Percentiles rank a stretch among this genome's conserved stretches.
phyloP scores from a whole-genome alignment of 2,797 vertebrate genomes.

The Paramormyrops hopkinsi region DNA sequence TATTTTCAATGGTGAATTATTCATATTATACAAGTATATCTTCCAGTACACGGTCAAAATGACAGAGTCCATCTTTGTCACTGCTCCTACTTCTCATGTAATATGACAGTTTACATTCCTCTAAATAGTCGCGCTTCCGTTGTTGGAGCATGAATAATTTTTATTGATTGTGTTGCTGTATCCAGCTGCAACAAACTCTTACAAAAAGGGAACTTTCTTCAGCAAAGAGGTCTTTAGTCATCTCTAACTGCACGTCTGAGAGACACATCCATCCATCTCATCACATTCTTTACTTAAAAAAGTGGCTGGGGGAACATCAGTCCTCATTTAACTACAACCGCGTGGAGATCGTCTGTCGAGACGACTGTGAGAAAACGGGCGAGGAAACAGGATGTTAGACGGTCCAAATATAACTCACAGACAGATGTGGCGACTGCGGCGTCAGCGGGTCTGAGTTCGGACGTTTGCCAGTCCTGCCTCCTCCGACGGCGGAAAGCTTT shows the following conservation, averaged over 20 bases:
- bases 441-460: background rate
- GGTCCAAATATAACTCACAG: conserved; percentile 28
- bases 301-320: background rate
- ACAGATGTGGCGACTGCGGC: conserved; percentile 20
- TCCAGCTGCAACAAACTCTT: conserved; percentile 4
- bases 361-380: background rate
- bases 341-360: background rate
- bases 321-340: background rate
- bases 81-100: conserved; percentile 14
- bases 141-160: conserved; percentile 11
- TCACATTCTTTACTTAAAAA: background rate
- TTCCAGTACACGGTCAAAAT: conserved; percentile 19
- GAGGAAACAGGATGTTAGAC: background rate
- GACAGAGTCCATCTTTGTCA: conserved; percentile 16
- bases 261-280: background rate
- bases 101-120: conserved; percentile 15
- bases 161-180: conserved; percentile 7
- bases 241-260: background rate
- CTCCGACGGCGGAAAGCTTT: background rate
- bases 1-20: conserved; percentile 38
- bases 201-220: conserved; percentile 20
- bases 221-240: conserved; percentile 3
- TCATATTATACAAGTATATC: conserved; percentile 27
- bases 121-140: background rate
- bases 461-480: background rate